These are phyloP conservation scores for Brachylomia viminalis DNA, from an alignment of 2,888 invertebrate species.

Conservation along the genomic window DNA sequence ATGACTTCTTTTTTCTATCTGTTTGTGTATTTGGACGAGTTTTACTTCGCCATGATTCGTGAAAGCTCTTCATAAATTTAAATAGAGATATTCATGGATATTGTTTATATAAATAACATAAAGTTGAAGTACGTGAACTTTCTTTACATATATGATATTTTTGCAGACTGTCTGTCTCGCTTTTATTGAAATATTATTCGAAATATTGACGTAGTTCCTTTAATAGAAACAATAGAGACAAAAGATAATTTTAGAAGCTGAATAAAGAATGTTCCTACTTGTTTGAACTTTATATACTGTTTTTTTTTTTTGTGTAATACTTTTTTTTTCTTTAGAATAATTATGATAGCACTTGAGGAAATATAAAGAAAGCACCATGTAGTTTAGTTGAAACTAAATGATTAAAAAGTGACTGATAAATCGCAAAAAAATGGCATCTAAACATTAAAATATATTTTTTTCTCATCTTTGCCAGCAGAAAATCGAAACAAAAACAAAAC, in stretches of 20 bases:
- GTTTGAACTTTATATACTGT: neutral
- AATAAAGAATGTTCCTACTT: neutral
- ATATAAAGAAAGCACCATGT: too few relatives aligned
- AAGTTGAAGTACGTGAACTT: slow-evolving; percentile 12
- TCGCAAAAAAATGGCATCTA: too few relatives aligned
- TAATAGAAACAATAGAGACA: neutral
- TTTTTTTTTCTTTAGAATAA: too few relatives aligned
- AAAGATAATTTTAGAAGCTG: neutral
- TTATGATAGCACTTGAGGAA: too few relatives aligned
- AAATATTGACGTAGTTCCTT: neutral
- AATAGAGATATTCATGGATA: slow-evolving; percentile 34
- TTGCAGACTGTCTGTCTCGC: slow-evolving; percentile 16
- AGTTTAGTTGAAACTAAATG: too few relatives aligned
- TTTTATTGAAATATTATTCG: slow-evolving; percentile 33
- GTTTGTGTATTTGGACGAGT: slow-evolving; percentile 7
- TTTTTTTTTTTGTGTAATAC: too few relatives aligned
- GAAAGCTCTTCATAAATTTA: slow-evolving; percentile 46
- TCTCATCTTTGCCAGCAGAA: neutral
- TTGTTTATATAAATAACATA: slow-evolving; percentile 28
- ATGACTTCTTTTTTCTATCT: slow-evolving; percentile 11
- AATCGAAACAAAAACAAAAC: neutral
- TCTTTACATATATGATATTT: slow-evolving; percentile 15
- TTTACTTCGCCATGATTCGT: slow-evolving; percentile 6
- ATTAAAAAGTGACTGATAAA: too few relatives aligned
- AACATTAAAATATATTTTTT: too few relatives aligned